Evolutionary conservation across 2,888 invertebrate genomes (phyloP).

Genomic region (Tipula unca): DNA sequence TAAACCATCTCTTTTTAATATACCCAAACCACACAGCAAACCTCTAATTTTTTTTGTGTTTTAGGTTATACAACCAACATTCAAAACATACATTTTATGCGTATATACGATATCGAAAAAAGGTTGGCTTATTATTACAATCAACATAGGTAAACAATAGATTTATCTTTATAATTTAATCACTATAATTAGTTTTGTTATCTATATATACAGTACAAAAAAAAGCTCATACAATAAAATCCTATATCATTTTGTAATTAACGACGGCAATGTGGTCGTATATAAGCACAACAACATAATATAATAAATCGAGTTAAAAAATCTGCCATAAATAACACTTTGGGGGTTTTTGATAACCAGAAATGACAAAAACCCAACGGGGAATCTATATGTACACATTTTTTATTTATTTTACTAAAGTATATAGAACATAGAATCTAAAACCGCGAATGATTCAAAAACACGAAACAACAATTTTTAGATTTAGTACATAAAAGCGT

Average conservation of each 20-base stretch:
- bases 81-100: no score
- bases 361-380: neutral
- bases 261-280: neutral
- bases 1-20: no score
- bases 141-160: neutral
- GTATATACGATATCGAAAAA: neutral
- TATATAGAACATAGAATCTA: neutral
- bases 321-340: neutral
- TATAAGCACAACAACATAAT: neutral
- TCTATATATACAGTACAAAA: neutral
- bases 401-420: neutral
- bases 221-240: neutral
- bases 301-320: neutral
- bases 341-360: neutral
- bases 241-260: neutral
- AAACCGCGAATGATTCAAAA: neutral
- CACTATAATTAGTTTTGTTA: neutral
- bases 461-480: no score
- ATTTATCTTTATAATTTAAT: neutral
- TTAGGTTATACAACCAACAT: no score
- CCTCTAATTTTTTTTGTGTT: no score
- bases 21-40: no score
- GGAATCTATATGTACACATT: neutral
- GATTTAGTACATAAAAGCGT: no score
- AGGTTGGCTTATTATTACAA: neutral